phyloP scores from a whole-genome alignment of 1,140 invertebrate genomes.

The Cotesia vestalis region DNA sequence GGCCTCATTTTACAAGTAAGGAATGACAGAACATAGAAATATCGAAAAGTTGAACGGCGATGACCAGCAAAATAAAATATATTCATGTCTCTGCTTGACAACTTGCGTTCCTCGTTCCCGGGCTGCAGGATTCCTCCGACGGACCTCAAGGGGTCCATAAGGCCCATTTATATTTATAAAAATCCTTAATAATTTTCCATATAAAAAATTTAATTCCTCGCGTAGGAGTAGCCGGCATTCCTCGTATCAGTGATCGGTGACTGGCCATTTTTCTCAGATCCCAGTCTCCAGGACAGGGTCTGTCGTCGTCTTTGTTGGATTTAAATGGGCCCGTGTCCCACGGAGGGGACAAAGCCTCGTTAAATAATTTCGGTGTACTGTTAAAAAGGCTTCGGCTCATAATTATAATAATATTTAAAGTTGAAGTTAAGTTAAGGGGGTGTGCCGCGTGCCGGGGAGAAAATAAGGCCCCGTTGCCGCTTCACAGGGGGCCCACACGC shows the following conservation, averaged over 20 bases:
- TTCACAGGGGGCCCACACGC: slow-evolving; percentile 53
- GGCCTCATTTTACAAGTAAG: slow-evolving; percentile 15
- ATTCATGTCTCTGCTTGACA: slow-evolving; percentile 47
- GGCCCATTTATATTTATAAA: slow-evolving; percentile 7
- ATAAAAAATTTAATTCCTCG: slow-evolving; percentile 19
- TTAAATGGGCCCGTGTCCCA: not conserved
- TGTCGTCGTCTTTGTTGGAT: too few relatives aligned
- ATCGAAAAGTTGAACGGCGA: slow-evolving; percentile 52
- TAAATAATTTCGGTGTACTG: slow-evolving; percentile 28
- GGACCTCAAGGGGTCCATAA: slow-evolving; percentile 18
- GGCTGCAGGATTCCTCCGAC: not conserved
- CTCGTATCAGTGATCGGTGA: slow-evolving; percentile 33
- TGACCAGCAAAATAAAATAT: slow-evolving; percentile 62
- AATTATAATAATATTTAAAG: slow-evolving; percentile 24
- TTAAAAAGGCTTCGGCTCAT: slow-evolving; percentile 10
- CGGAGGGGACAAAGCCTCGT: slow-evolving; percentile 17
- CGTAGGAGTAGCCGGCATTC: slow-evolving; percentile 12
- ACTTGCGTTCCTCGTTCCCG: not conserved
- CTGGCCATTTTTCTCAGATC: slow-evolving; percentile 37
- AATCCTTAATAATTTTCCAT: slow-evolving; percentile 2
- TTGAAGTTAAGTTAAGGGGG: slow-evolving; percentile 47
- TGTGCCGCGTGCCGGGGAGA: slow-evolving; percentile 59
- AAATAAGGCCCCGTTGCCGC: slow-evolving; percentile 30
- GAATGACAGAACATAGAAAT: slow-evolving; percentile 39
- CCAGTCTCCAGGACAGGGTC: too few relatives aligned